Evolutionary conservation across 2,113 vertebrate species (phyloP).

Genomic region (Chaenocephalus aceratus): DNA sequence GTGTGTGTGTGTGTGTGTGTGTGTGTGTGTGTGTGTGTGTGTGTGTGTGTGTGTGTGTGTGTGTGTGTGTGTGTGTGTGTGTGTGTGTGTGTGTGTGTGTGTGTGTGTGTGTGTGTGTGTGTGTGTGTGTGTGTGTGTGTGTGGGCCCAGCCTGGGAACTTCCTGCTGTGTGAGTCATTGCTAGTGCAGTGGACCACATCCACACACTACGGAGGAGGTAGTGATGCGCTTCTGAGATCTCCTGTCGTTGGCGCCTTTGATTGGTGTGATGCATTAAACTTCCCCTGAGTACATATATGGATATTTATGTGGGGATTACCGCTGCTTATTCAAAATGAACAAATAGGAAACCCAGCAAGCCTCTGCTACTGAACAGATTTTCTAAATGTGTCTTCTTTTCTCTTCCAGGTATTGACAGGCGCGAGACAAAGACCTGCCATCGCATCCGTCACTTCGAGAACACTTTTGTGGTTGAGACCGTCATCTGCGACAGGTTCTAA

Average conservation of each 20-base stretch:
- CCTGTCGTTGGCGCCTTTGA: constrained; percentile 30
- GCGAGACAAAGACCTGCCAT: constrained; percentile 86
- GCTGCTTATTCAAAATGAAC: constrained; percentile 28
- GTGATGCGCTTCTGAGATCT: constrained; percentile 58
- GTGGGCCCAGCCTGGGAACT: constrained; percentile 68
- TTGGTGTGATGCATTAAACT: constrained; percentile 65
- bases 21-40: background rate
- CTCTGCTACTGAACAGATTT: constrained; percentile 15
- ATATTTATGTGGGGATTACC: constrained; percentile 14
- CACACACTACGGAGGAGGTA: constrained; percentile 72
- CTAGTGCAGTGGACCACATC: constrained; percentile 43
- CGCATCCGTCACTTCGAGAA: constrained; percentile 95
- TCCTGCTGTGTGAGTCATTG: constrained; percentile 77
- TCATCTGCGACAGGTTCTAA: constrained; percentile 89
- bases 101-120: constrained; percentile 3
- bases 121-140: constrained; percentile 29
- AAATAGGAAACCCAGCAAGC: background rate
- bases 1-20: too few relatives aligned
- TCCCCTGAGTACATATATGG: constrained; percentile 66
- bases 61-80: background rate
- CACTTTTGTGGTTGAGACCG: constrained; percentile 94
- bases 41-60: background rate
- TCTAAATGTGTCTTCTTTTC: constrained; percentile 13
- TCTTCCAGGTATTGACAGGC: constrained; percentile 88
- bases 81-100: constrained; percentile 40